Evolutionary conservation across 2,888 invertebrate genomes (phyloP).

Genomic region (Choristoneura rosaceana): DNA sequence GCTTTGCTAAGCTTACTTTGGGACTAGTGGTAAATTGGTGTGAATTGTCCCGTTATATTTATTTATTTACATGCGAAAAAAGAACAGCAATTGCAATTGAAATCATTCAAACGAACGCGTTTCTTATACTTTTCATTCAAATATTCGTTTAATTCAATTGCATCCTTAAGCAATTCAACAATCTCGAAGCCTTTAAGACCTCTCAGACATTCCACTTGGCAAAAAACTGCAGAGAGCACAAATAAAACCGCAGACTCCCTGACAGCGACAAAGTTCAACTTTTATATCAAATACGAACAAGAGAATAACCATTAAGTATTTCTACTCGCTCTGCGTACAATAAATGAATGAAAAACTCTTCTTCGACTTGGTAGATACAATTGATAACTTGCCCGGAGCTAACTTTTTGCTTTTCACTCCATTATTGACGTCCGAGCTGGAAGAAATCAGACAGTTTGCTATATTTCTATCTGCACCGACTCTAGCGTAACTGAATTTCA

Average conservation of each 20-base stretch:
- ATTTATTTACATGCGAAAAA: not conserved
- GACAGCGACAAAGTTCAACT: constrained; percentile 68
- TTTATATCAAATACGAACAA: constrained; percentile 68
- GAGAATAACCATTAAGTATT: constrained; percentile 77
- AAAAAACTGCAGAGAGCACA: constrained; percentile 65
- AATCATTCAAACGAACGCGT: not conserved
- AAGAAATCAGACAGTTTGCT: constrained; percentile 57
- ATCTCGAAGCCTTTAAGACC: constrained; percentile 57
- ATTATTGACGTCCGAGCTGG: constrained; percentile 70
- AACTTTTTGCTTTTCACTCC: constrained; percentile 74
- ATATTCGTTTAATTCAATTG: constrained; percentile 20
- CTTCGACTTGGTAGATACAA: constrained; percentile 73
- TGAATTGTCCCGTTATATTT: too few relatives aligned
- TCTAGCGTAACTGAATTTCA: constrained; percentile 45
- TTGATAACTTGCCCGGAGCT: constrained; percentile 76
- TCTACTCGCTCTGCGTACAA: constrained; percentile 71
- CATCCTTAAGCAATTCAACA: constrained; percentile 50
- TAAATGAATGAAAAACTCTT: constrained; percentile 77
- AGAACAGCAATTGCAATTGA: not conserved
- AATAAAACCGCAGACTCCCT: constrained; percentile 62
- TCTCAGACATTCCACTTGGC: constrained; percentile 56
- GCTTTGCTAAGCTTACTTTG: too few relatives aligned
- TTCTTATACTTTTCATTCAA: not conserved
- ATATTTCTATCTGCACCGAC: constrained; percentile 58
- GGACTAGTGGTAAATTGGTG: too few relatives aligned